Conservation (phyloP, 2,888 invertebrate species). For the Meiosimyza decipiens region DNA sequence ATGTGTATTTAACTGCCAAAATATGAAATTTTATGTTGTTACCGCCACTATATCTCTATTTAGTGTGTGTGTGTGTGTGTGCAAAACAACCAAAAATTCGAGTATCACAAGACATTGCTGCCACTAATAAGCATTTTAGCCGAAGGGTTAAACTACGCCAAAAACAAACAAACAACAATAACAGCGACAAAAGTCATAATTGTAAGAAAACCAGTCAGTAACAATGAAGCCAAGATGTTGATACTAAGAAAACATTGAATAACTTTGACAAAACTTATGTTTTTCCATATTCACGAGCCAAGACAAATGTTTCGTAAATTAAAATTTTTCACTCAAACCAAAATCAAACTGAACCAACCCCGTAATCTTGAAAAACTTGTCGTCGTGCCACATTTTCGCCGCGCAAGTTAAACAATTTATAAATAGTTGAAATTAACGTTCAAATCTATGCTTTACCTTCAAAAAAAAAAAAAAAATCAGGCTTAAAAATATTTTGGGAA, state of each 20-base stretch:
- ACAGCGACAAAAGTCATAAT: conserved; percentile 57
- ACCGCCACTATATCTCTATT: too few species aligned
- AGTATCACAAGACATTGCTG: conserved; percentile 13
- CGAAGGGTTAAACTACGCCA: conserved; percentile 49
- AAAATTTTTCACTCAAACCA: conserved; percentile 10
- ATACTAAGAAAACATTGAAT: conserved; percentile 37
- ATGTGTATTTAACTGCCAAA: conserved; percentile 1
- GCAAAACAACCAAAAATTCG: conserved; percentile 28
- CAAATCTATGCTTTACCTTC: conserved; percentile 25
- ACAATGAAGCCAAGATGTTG: conserved; percentile 1
- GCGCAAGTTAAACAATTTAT: conserved; percentile 33
- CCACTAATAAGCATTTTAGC: conserved; percentile 48
- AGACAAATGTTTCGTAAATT: conserved; percentile 32
- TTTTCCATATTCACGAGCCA: conserved; percentile 29
- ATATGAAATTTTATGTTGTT: conserved; percentile 27
- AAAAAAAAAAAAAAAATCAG: conserved; percentile 9
- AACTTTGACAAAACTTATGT: conserved; percentile 45
- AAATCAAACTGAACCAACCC: not conserved
- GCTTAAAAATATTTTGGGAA: too few species aligned
- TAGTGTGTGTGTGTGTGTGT: conserved; percentile 5
- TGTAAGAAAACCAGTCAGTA: conserved; percentile 54
- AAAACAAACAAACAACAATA: conserved; percentile 2
- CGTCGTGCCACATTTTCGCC: not conserved
- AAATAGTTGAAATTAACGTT: conserved; percentile 23
- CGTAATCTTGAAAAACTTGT: not conserved